Conservation (phyloP, 2,113 vertebrate species). For the Willisornis vidua region DNA sequence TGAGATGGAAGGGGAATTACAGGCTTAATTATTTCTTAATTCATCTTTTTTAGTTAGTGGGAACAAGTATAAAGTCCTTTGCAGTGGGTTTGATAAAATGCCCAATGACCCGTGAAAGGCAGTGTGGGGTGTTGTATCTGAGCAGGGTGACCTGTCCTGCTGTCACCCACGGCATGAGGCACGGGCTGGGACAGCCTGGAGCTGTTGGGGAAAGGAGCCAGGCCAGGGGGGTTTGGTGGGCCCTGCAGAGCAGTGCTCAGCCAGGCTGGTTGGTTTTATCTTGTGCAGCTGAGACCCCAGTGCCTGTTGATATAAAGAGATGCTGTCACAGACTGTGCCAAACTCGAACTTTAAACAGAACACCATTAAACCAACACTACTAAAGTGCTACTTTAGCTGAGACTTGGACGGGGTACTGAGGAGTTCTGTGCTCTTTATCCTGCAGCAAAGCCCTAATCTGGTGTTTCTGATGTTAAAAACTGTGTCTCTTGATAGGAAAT, state of each 20-base stretch:
- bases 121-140: neutral
- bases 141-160: neutral
- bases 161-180: neutral
- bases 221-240: neutral
- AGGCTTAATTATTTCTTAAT: constrained; percentile 24
- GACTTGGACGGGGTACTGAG: neutral
- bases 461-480: neutral
- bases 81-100: neutral
- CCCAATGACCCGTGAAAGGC: neutral
- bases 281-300: neutral
- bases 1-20: constrained; percentile 46
- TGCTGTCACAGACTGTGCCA: neutral
- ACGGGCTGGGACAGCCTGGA: neutral
- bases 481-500: neutral
- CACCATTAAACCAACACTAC: neutral
- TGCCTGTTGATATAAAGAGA: neutral
- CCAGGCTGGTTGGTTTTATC: neutral
- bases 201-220: neutral
- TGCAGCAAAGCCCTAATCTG: neutral
- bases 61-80: constrained; percentile 27
- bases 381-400: neutral
- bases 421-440: neutral
- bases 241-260: neutral
- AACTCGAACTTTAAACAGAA: neutral
- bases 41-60: neutral